These are phyloP conservation scores for Ichneumon xanthorius DNA, from an alignment of 2,888 invertebrate species.

Conservation along the genomic window DNA sequence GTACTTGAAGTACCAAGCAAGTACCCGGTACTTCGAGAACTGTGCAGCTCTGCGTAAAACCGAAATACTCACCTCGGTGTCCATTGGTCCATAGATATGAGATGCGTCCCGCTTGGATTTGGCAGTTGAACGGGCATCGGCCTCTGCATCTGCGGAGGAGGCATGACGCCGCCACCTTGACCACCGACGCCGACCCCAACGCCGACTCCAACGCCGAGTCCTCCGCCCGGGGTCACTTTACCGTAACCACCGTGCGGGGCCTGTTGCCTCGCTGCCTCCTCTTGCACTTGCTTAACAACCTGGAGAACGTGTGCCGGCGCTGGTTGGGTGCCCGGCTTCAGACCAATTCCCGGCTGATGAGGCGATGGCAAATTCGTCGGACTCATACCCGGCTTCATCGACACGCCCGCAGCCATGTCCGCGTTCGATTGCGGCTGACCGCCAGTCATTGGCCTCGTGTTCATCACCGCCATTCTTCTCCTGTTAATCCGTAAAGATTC, in stretches of 20 bases:
- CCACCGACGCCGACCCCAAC: slow-evolving; percentile 85
- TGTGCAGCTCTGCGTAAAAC: slow-evolving; percentile 17
- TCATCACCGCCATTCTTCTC: slow-evolving; percentile 94
- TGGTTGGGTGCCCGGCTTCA: slow-evolving; percentile 90
- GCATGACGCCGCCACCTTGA: slow-evolving; percentile 85
- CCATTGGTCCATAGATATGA: slow-evolving; percentile 85
- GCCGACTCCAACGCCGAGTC: slow-evolving; percentile 79
- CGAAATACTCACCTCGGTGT: slow-evolving; percentile 78
- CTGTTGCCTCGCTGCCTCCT: slow-evolving; percentile 96
- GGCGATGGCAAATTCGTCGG: slow-evolving; percentile 84
- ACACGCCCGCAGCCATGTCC: slow-evolving; percentile 87
- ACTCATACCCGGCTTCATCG: slow-evolving; percentile 86
- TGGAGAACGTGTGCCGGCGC: slow-evolving; percentile 94
- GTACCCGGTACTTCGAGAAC: too few species aligned
- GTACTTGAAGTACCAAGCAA: too few species aligned
- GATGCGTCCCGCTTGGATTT: slow-evolving; percentile 84
- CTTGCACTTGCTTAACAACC: slow-evolving; percentile 94
- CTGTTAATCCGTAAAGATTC: slow-evolving; percentile 82
- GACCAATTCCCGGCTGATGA: slow-evolving; percentile 87
- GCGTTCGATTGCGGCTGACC: slow-evolving; percentile 83
- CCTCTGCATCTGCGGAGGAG: slow-evolving; percentile 87
- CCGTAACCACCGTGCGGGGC: slow-evolving; percentile 92
- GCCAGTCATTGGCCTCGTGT: slow-evolving; percentile 86
- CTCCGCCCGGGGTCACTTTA: slow-evolving; percentile 88
- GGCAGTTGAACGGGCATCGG: slow-evolving; percentile 85